Evolutionary conservation across 2,888 invertebrate species (phyloP).

Genomic region (Nowickia ferox): DNA sequence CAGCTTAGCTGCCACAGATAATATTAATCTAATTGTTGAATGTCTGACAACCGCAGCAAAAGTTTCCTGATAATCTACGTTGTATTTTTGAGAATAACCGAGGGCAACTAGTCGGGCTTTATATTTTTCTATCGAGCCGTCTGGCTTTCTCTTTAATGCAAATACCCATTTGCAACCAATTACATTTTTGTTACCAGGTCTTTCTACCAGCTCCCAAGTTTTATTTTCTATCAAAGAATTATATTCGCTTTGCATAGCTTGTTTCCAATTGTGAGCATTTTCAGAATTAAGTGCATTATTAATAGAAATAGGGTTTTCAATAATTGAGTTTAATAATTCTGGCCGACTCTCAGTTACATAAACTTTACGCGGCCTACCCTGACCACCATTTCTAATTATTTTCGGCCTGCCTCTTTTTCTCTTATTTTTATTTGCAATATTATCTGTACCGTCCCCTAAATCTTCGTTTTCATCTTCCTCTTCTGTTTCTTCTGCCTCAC

Average conservation of each 20-base stretch:
- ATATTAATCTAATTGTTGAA: not conserved
- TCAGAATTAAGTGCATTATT: not conserved
- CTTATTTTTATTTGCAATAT: not conserved
- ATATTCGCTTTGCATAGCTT: not conserved
- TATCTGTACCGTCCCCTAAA: not conserved
- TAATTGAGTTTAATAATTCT: not conserved
- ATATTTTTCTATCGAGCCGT: not conserved
- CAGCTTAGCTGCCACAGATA: not conserved
- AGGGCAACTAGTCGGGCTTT: not conserved
- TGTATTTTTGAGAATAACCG: not conserved
- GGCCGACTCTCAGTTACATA: not conserved
- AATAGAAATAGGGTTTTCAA: not conserved
- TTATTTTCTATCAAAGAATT: too few relatives aligned
- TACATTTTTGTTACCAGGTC: too few relatives aligned
- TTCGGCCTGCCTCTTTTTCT: too few relatives aligned
- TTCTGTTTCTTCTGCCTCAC: not conserved
- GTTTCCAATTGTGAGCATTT: not conserved
- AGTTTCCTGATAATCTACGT: not conserved
- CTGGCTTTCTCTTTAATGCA: not conserved
- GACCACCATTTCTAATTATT: not conserved
- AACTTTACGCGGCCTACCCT: not conserved
- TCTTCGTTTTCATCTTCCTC: not conserved
- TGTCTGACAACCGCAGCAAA: not conserved
- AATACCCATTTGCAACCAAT: not conserved
- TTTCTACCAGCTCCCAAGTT: too few relatives aligned